Conservation (phyloP, 1,140 invertebrate genomes). For the Venturia canescens region DNA sequence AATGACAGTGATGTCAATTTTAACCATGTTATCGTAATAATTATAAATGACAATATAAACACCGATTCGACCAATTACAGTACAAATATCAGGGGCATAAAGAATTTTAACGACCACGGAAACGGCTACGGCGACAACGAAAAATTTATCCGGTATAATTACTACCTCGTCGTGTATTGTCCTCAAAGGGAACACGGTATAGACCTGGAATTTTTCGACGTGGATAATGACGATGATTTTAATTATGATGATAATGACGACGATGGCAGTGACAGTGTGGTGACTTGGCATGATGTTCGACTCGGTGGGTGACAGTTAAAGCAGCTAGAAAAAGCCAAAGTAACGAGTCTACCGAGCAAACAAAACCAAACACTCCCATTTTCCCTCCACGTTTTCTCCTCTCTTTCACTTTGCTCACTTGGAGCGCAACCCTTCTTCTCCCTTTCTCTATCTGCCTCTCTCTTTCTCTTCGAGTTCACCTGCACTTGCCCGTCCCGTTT, state of each 20-base stretch:
- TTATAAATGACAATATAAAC: constrained; percentile 18
- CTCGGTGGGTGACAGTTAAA: constrained; percentile 51
- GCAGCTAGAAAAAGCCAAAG: constrained; percentile 16
- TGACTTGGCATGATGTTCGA: constrained; percentile 47
- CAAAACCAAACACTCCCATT: constrained; percentile 16
- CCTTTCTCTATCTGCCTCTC: neutral
- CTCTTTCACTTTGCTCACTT: constrained; percentile 1
- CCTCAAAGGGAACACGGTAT: neutral
- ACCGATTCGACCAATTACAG: constrained; percentile 16
- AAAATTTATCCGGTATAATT: neutral
- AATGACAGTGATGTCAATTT: neutral
- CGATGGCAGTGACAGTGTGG: constrained; percentile 62
- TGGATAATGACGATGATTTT: constrained; percentile 15
- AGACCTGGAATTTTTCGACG: neutral
- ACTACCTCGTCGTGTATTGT: neutral
- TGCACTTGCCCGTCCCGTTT: constrained; percentile 13
- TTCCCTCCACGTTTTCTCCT: neutral
- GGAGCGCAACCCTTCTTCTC: neutral
- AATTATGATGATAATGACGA: constrained; percentile 16
- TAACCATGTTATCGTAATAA: neutral
- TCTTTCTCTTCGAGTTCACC: neutral
- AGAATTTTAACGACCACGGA: constrained; percentile 3
- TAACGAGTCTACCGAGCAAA: neutral
- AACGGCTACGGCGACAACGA: constrained; percentile 36
- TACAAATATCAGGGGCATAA: neutral